These are phyloP conservation scores for Crotalus viridis DNA, from an alignment of 2,113 vertebrate species.

Conservation along the genomic window DNA sequence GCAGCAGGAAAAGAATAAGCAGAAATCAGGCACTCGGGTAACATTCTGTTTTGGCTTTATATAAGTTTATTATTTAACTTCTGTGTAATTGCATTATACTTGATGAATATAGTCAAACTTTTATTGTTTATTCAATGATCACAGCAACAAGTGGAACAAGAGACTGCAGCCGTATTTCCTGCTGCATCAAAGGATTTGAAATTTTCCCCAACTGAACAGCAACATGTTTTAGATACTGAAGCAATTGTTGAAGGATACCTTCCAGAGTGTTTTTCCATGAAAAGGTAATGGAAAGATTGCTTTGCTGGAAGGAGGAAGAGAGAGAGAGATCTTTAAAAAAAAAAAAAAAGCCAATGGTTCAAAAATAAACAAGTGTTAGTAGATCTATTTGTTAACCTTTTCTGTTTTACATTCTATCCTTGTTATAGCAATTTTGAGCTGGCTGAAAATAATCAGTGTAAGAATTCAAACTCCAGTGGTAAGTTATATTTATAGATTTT, in stretches of 20 bases:
- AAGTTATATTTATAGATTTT: slow-evolving; percentile 28
- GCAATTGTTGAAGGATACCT: not conserved
- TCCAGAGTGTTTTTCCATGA: slow-evolving; percentile 7
- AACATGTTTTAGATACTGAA: not conserved
- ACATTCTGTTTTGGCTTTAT: not conserved
- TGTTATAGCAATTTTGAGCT: slow-evolving; percentile 53
- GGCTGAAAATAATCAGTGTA: slow-evolving; percentile 41
- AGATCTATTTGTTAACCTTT: not conserved
- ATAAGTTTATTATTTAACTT: not conserved
- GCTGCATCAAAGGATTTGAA: not conserved
- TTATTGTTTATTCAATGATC: slow-evolving; percentile 32
- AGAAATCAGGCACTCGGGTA: slow-evolving; percentile 56
- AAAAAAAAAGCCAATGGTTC: not conserved
- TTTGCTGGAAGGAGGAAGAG: not conserved
- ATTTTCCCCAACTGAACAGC: slow-evolving; percentile 27
- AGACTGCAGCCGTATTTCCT: slow-evolving; percentile 1
- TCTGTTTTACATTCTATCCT: not conserved
- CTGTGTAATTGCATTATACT: not conserved
- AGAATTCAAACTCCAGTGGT: slow-evolving; percentile 56
- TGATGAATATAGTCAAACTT: not conserved
- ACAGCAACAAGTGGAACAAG: slow-evolving; percentile 45
- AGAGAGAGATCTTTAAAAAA: not conserved
- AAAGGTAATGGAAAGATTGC: slow-evolving; percentile 41
- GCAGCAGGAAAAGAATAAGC: slow-evolving; percentile 50
- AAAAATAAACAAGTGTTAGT: not conserved